These are phyloP conservation scores for Ianthella basta DNA, from an alignment of 37 sponge, comb jelly and placozoan genomes.

Conservation along the genomic window DNA sequence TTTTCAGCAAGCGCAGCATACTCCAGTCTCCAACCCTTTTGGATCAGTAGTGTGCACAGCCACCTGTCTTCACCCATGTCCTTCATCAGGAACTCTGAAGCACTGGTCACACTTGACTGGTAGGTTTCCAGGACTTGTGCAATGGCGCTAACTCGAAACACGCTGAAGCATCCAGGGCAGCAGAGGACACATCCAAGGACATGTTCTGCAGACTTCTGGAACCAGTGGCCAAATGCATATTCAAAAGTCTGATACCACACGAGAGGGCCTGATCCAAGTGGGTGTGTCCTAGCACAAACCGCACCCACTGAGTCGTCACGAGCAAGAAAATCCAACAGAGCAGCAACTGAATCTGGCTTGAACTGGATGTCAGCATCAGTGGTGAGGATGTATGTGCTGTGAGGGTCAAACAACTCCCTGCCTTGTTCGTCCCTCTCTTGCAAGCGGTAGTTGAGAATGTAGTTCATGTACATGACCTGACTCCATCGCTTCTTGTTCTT, in stretches of 20 bases:
- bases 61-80: slow-evolving; percentile 98
- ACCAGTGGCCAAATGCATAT: slow-evolving; percentile 90
- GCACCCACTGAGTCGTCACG: slow-evolving; percentile 79
- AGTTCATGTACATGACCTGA: slow-evolving; percentile 97
- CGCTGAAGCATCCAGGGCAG: slow-evolving; percentile 92
- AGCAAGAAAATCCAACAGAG: slow-evolving; percentile 74
- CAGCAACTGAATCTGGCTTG: slow-evolving; percentile 71
- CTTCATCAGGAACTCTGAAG: slow-evolving; percentile 84
- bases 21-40: slow-evolving; percentile 83
- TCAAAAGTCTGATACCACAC: slow-evolving; percentile 94
- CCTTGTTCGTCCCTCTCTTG: slow-evolving; percentile 17
- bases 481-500: slow-evolving; percentile 91
- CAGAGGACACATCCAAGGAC: slow-evolving; percentile 89
- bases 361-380: slow-evolving; percentile 94
- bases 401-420: slow-evolving; percentile 16
- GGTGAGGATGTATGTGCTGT: slow-evolving; percentile 90
- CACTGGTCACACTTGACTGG: slow-evolving; percentile 60
- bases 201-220: slow-evolving; percentile 84
- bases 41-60: slow-evolving; percentile 90
- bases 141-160: slow-evolving; percentile 80
- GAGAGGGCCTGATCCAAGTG: slow-evolving; percentile 78
- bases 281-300: slow-evolving; percentile 89
- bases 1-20: slow-evolving; percentile 83
- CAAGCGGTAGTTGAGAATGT: slow-evolving; percentile 70
- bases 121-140: slow-evolving; percentile 66